Base-by-base conservation (phyloP, 2,113 vertebrate genomes). In the Pterophyllum scalare region DNA sequence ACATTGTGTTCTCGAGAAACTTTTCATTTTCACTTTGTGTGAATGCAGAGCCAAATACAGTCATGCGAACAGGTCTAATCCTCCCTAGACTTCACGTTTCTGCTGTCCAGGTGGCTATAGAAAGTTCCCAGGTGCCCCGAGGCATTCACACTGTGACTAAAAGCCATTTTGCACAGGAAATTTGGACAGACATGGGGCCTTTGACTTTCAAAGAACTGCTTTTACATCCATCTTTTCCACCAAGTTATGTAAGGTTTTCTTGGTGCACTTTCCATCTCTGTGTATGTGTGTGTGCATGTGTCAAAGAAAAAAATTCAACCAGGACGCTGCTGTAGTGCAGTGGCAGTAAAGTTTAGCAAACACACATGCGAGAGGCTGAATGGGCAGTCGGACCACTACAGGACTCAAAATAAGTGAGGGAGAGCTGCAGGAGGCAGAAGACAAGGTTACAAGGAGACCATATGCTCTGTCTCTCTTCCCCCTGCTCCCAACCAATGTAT, bases 331-430 rank as follows among this genome's bases (percentile, higher is more conserved):
- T 72, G 79, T 83, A 75, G 81, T 83, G 88, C 90, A 82, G 82
- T 64, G 80, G 88, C 67, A 79, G 74, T 22, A 62, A 81, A 86
- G 88, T 87, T 89, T 61, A 85, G 75, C 78, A 82, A 62, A 70
- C 77, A 75, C 87, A 82, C 67, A 33, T 33, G 19, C 46, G n/a
- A 6, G 46, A 54, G 67, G 26, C 19, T 72, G 67, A 72, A 96
- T 0, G 97, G 97, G 0, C 97, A 97, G 77, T 96, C 96, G 0
- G 96, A 96, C 60, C 96, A 95, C 82, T 93, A 95, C 76, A 97
- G 97, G 95, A 96, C 96, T 0, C 96, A 97, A 93, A 96, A 96
- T 83, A 97, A 96, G 90, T 95, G 94, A 97, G 85, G 96, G 94
- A 0, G 96, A 95, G 0, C 95, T 97, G 3, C 97, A 97, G 86